Evolutionary conservation across 2,113 vertebrate species (phyloP).

Genomic region (Hemiscyllium ocellatum): DNA sequence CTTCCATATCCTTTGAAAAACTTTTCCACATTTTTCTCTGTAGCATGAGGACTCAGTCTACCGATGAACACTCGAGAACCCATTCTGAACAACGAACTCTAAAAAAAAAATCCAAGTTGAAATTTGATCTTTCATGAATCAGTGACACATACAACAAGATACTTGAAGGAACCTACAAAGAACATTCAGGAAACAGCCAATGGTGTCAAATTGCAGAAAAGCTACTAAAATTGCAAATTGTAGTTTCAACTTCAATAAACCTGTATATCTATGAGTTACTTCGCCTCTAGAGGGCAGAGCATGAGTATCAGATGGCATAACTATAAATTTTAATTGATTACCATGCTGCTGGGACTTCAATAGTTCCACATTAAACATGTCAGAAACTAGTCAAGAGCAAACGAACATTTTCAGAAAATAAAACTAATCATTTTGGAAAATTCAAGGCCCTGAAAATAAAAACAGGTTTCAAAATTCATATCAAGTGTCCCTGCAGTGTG

Average conservation of each 20-base stretch:
- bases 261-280: neutral
- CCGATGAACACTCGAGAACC: slow-evolving; percentile 75
- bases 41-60: slow-evolving; percentile 78
- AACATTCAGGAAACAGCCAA: neutral
- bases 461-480: neutral
- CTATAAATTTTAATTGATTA: neutral
- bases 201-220: neutral
- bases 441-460: neutral
- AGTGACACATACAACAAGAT: neutral
- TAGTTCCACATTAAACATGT: neutral
- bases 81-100: slow-evolving; percentile 9
- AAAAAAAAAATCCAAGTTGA: neutral
- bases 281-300: neutral
- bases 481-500: no score
- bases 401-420: neutral
- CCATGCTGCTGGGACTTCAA: neutral
- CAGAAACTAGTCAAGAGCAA: neutral
- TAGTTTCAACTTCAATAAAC: neutral
- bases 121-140: neutral
- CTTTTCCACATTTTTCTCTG: slow-evolving; percentile 83
- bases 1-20: slow-evolving; percentile 88
- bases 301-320: neutral
- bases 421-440: neutral
- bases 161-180: neutral
- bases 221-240: neutral